phyloP scores from a whole-genome alignment of 2,888 invertebrate genomes.

The Andrena bicolor region DNA sequence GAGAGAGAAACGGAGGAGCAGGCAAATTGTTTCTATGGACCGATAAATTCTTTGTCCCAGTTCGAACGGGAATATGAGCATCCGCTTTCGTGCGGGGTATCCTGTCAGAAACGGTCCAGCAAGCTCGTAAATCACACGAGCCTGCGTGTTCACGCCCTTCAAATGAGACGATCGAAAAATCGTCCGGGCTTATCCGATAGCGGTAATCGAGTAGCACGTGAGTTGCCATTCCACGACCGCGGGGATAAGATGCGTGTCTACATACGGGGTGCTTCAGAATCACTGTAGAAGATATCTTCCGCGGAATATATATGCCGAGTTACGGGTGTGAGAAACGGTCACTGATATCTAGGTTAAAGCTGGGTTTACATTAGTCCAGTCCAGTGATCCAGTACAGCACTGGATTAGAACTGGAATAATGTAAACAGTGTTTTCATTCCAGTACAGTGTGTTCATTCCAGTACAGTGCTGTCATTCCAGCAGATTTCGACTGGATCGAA shows the following conservation, averaged over 20 bases:
- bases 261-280: background rate
- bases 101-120: slow-evolving; percentile 1
- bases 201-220: slow-evolving; percentile 61
- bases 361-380: too few species aligned
- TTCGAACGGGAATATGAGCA: background rate
- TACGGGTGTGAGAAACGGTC: too few species aligned
- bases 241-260: slow-evolving; percentile 26
- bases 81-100: background rate
- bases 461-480: too few species aligned
- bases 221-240: slow-evolving; percentile 35
- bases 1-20: background rate
- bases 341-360: too few species aligned
- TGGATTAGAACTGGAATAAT: too few species aligned
- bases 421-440: too few species aligned
- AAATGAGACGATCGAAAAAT: slow-evolving; percentile 66
- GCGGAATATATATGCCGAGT: too few species aligned
- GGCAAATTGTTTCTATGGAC: slow-evolving; percentile 25
- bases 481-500: too few species aligned
- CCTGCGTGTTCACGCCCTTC: slow-evolving; percentile 68
- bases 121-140: slow-evolving; percentile 60
- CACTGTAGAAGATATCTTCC: background rate
- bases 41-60: slow-evolving; percentile 48
- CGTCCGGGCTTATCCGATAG: slow-evolving; percentile 65
- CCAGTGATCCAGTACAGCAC: too few species aligned
- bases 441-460: too few species aligned